Percentiles rank a stretch among this genome's conserved stretches.
phyloP scores from a whole-genome alignment of 2,888 invertebrate species.

The Gerris lacustris region DNA sequence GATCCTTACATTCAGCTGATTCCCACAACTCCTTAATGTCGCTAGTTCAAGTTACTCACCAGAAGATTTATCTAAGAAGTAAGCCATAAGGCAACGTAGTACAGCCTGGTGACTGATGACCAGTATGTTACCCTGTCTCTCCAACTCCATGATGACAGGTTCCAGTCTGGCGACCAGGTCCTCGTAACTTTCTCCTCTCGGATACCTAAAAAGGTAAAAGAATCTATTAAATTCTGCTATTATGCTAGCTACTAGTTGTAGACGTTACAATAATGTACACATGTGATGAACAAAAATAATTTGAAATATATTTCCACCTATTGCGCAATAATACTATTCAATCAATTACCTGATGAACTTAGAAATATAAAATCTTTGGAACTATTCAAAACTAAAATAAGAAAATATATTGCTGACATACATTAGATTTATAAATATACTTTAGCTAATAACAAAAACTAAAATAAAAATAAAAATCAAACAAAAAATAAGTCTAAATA shows the following conservation, averaged over 20 bases:
- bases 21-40: too few species aligned
- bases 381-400: too few species aligned
- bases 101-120: slow-evolving; percentile 97
- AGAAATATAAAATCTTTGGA: too few species aligned
- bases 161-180: slow-evolving; percentile 94
- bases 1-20: too few species aligned
- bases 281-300: background rate
- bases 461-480: too few species aligned
- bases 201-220: slow-evolving; percentile 34
- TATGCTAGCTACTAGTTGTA: background rate
- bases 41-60: slow-evolving; percentile 43
- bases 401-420: too few species aligned
- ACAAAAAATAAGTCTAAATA: too few species aligned
- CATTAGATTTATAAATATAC: too few species aligned
- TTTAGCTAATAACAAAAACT: too few species aligned
- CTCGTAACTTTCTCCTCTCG: slow-evolving; percentile 90
- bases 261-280: background rate
- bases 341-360: too few species aligned
- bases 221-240: background rate
- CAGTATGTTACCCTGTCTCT: slow-evolving; percentile 88
- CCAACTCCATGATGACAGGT: slow-evolving; percentile 98
- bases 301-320: too few species aligned
- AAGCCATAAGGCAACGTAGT: slow-evolving; percentile 86
- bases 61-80: slow-evolving; percentile 90
- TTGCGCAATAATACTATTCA: too few species aligned